Base-by-base conservation (phyloP, 1,140 invertebrate species). In the Brachystomella parvula region DNA sequence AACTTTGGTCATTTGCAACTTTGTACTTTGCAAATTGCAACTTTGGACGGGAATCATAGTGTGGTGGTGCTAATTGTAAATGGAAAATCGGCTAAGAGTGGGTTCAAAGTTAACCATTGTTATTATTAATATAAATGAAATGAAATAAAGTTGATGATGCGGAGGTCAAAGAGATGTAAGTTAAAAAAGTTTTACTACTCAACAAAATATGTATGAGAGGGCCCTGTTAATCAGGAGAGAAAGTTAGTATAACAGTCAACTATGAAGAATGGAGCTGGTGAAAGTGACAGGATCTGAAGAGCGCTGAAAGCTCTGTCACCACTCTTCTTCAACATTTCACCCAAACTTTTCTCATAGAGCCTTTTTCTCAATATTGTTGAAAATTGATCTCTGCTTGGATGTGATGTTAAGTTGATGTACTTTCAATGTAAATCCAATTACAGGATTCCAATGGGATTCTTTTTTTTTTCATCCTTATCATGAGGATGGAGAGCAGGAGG, bases 381-480 rank as follows among this genome's bases (percentile, higher is more conserved):
- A 39, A n/a, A n/a, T n/a, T n/a, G n/a, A n/a, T 24, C 21, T 24
- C 49, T 53, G 49, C 9, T 53, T 53, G n/a, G n/a, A n/a, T n/a
- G 12, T 53, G 49, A 53, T 53, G 49, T 53, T 24, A 53, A 53
- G 49, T 53, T 53, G 49, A 53, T 24, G 49, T 9, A 15, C 49
- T 53, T 24, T 53, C 49, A 53, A 53, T 53, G 49, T 53, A 53
- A 53, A 53, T 53, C 49, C 49, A 53, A 53, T 53, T 53, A 53
- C 49, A n/a, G n/a, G n/a, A n/a, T n/a, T n/a, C n/a, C n/a, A n/a
- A n/a, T n/a, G n/a, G n/a, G n/a, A n/a, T n/a, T n/a, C n/a, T n/a
- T n/a, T n/a, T n/a, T n/a, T n/a, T n/a, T n/a, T n/a, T n/a, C n/a
- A n/a, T n/a, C n/a, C n/a, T n/a, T n/a, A n/a, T n/a, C n/a, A n/a